These are phyloP conservation scores for Apodemia duryi DNA, from an alignment of 2,888 invertebrate genomes.

Conservation along the genomic window DNA sequence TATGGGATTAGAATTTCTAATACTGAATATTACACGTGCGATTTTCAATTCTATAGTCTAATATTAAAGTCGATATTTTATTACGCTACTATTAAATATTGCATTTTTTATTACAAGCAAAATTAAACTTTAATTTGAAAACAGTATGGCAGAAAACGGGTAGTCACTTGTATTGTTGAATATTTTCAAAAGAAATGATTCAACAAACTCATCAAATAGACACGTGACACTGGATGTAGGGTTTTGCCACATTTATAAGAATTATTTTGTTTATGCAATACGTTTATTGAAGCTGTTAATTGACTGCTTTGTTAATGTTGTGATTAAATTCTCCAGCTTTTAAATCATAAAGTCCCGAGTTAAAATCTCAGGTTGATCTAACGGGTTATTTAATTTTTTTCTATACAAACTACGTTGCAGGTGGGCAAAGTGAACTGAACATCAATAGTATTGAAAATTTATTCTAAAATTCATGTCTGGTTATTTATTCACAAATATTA, in stretches of 20 bases:
- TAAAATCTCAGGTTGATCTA: no score
- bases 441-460: no score
- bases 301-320: neutral
- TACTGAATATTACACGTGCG: slow-evolving; percentile 21
- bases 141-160: neutral
- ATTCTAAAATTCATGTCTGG: no score
- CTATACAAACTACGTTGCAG: no score
- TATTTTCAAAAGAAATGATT: slow-evolving; percentile 46
- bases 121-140: neutral
- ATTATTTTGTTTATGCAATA: slow-evolving; percentile 13
- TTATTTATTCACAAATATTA: no score
- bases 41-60: slow-evolving; percentile 32
- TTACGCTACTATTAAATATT: neutral
- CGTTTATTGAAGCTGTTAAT: slow-evolving; percentile 1
- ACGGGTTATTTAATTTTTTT: no score
- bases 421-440: no score
- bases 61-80: neutral
- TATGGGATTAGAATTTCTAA: slow-evolving; percentile 42
- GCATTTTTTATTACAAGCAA: neutral
- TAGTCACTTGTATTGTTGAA: slow-evolving; percentile 21
- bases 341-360: neutral
- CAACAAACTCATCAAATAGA: slow-evolving; percentile 60
- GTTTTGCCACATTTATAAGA: slow-evolving; percentile 26
- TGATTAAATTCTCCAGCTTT: neutral
- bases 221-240: slow-evolving; percentile 51